Conservation (phyloP, 2,888 invertebrate genomes). For the Acanthosepion lycidas region DNA sequence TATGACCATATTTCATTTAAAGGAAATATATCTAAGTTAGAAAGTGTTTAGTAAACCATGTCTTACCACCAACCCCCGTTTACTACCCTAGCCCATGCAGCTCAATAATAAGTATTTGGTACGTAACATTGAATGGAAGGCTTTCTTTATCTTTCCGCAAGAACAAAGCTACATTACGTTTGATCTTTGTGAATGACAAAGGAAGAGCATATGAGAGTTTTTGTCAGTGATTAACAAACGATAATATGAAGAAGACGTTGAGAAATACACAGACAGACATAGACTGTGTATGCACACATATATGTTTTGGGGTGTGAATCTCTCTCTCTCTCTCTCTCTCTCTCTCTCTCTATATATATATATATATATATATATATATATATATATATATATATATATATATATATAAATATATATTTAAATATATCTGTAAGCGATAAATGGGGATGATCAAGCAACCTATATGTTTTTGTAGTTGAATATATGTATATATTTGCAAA, state of each 20-base stretch:
- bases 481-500: no score
- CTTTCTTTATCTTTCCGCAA: background rate
- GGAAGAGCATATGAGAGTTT: background rate
- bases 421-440: no score
- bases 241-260: background rate
- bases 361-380: no score
- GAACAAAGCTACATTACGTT: background rate
- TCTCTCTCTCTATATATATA: no score
- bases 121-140: background rate
- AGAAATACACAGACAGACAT: background rate
- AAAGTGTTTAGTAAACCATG: background rate
- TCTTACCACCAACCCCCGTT: background rate
- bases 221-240: background rate
- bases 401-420: no score
- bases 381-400: no score
- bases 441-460: no score
- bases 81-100: background rate
- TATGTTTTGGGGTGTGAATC: background rate
- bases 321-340: no score
- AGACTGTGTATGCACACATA: background rate
- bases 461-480: no score
- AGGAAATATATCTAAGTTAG: background rate
- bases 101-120: background rate
- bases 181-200: background rate
- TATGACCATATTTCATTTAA: background rate